Evolutionary conservation across 2,888 invertebrate species (phyloP).

Genomic region (Tipula helvola): DNA sequence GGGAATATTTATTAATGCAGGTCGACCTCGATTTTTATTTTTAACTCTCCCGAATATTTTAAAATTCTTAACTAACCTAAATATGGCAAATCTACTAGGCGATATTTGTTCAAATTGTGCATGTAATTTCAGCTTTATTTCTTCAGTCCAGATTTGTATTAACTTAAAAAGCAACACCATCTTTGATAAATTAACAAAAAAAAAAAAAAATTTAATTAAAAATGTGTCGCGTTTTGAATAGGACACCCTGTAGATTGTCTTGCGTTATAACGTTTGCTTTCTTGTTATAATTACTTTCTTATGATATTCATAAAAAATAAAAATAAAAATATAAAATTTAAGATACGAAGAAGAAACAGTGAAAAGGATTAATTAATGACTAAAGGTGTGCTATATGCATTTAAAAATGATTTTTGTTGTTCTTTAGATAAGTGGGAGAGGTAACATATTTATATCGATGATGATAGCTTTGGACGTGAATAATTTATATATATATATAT

Average conservation of each 20-base stretch:
- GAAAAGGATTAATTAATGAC: neutral
- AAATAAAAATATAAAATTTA: neutral
- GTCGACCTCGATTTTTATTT: too few relatives aligned
- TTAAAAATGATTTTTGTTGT: neutral
- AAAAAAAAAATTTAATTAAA: too few relatives aligned
- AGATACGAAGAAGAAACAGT: neutral
- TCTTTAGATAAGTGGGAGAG: neutral
- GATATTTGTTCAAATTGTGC: too few relatives aligned
- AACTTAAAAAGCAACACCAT: too few relatives aligned
- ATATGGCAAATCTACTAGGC: too few relatives aligned
- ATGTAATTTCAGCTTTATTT: too few relatives aligned
- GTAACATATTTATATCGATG: neutral
- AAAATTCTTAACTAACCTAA: too few relatives aligned
- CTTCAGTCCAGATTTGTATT: too few relatives aligned
- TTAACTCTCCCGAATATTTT: too few relatives aligned
- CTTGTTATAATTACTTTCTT: slow-evolving; percentile 4
- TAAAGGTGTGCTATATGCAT: neutral
- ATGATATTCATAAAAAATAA: neutral
- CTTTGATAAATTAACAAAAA: too few relatives aligned
- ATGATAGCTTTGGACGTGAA: neutral
- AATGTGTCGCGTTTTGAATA: too few relatives aligned
- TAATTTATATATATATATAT: neutral
- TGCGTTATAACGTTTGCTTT: neutral
- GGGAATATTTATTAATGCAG: too few relatives aligned
- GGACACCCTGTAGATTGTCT: neutral